Evolutionary conservation across 30 jellyfish, hydroid and myxozoan species (phyloP).

Genomic region (Morbakka virulenta): DNA sequence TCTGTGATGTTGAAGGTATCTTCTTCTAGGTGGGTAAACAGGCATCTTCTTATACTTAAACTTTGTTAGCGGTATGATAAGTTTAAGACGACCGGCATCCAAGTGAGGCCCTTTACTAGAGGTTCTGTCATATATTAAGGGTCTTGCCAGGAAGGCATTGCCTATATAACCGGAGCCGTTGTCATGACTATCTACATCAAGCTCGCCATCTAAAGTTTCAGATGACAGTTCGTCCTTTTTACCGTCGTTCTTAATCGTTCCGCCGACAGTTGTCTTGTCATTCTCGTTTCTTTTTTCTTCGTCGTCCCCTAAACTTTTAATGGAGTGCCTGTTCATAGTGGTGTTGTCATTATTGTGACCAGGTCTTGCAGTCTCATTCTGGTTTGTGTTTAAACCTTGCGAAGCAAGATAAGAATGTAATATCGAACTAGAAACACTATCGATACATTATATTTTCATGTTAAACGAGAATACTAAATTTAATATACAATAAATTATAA

Average conservation of each 20-base stretch:
- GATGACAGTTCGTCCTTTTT: not conserved
- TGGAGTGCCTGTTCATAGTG: no score
- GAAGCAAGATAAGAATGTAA: no score
- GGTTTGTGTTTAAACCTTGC: no score
- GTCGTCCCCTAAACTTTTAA: no score
- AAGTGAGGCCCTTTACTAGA: conserved; percentile 64
- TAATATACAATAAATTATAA: no score
- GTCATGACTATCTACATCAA: not conserved
- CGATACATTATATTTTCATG: no score
- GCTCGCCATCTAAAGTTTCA: no score
- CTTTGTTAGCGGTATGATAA: conserved; percentile 63
- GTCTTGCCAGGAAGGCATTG: conserved; percentile 69
- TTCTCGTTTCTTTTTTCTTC: not conserved
- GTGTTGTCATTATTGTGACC: no score
- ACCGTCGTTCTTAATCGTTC: not conserved
- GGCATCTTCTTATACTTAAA: conserved; percentile 19
- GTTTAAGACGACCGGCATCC: conserved; percentile 87
- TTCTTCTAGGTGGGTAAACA: conserved; percentile 51
- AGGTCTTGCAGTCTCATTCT: no score
- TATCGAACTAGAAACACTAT: no score
- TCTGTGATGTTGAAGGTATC: not conserved
- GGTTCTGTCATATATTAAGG: conserved; percentile 66
- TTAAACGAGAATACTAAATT: no score
- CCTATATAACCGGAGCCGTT: not conserved
- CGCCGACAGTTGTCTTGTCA: not conserved